phyloP scores from a whole-genome alignment of 2,888 invertebrate species.

The Ptilodon capucinus region DNA sequence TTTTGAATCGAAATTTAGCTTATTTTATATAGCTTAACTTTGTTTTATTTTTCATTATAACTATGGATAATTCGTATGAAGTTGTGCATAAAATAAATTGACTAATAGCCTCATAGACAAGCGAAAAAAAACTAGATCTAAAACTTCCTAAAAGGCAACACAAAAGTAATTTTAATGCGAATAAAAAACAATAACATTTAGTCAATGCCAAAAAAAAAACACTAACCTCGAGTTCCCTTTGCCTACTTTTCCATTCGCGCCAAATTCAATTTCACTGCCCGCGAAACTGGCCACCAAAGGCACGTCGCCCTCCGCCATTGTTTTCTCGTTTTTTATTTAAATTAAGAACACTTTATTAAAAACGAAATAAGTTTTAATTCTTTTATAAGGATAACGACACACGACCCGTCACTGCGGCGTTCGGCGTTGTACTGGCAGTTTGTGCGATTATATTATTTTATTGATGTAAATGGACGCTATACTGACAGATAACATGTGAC shows the following conservation, averaged over 20 bases:
- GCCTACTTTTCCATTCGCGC: slow-evolving; percentile 67
- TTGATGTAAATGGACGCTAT: slow-evolving; percentile 66
- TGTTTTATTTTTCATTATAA: no score
- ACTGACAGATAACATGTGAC: slow-evolving; percentile 72
- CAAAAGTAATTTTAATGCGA: no score
- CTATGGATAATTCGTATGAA: no score
- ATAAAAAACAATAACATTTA: background rate
- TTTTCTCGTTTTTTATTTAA: slow-evolving; percentile 42
- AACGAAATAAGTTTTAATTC: slow-evolving; percentile 34
- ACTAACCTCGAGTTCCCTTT: slow-evolving; percentile 74
- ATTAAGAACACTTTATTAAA: slow-evolving; percentile 40
- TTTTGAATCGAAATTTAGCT: no score
- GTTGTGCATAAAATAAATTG: no score
- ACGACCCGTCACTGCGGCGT: slow-evolving; percentile 37
- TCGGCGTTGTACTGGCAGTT: slow-evolving; percentile 57
- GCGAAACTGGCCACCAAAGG: slow-evolving; percentile 73
- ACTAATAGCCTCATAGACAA: no score
- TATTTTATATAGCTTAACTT: no score
- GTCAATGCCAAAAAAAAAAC: slow-evolving; percentile 25
- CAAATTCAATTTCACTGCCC: slow-evolving; percentile 71
- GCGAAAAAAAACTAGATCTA: no score
- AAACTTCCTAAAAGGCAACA: no score
- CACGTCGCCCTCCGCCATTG: slow-evolving; percentile 75
- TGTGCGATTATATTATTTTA: slow-evolving; percentile 68
- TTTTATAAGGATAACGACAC: slow-evolving; percentile 14